Conservation (phyloP, 1,140 invertebrate species). For the Limonius californicus region DNA sequence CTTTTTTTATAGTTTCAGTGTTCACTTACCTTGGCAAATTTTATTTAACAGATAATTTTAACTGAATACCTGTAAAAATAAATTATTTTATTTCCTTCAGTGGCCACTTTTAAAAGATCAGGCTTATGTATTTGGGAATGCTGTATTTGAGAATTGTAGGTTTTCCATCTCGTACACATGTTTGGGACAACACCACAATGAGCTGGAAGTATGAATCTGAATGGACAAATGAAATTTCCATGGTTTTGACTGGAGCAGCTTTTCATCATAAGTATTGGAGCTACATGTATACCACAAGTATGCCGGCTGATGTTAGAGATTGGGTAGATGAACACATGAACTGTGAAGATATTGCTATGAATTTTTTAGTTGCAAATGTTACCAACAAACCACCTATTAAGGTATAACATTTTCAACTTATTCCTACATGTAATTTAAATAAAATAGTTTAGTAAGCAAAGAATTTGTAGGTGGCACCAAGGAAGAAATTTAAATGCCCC, state of each 20-base stretch:
- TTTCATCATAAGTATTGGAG: slow-evolving; percentile 94
- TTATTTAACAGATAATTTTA: no score
- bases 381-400: slow-evolving; percentile 93
- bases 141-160: no score
- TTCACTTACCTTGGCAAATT: no score
- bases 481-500: slow-evolving; percentile 98
- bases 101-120: no score
- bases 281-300: slow-evolving; percentile 79
- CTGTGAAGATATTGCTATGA: slow-evolving; percentile 94
- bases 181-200: slow-evolving; percentile 80
- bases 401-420: slow-evolving; percentile 48
- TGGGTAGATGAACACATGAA: slow-evolving; percentile 93
- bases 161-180: slow-evolving; percentile 85
- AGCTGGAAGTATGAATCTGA: slow-evolving; percentile 91
- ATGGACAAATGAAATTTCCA: slow-evolving; percentile 91
- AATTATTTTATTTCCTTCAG: no score
- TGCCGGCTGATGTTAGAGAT: slow-evolving; percentile 66
- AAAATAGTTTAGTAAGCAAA: no score
- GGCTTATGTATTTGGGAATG: no score
- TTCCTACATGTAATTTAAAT: background rate
- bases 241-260: slow-evolving; percentile 90
- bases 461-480: slow-evolving; percentile 78
- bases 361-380: slow-evolving; percentile 86
- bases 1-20: no score
- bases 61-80: no score